Percentiles rank a stretch among this genome's conserved stretches.
Evolutionary conservation across 2,113 vertebrate species (phyloP).

Genomic region (Rhinoptilus africanus): DNA sequence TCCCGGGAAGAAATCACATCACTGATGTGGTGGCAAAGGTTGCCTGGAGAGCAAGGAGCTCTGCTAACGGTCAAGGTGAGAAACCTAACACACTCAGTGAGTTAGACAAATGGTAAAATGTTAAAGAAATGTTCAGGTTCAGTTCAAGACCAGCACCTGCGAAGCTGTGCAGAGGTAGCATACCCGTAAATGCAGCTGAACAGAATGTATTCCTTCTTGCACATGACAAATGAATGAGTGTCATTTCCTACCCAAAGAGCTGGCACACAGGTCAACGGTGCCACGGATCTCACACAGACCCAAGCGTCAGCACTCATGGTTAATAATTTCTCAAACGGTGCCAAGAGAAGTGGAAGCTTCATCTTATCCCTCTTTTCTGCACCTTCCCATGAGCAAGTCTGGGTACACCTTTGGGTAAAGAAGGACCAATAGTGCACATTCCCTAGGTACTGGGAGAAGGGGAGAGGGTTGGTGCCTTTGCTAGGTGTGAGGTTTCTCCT

Average conservation of each 20-base stretch:
- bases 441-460: not conserved
- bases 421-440: not conserved
- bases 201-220: not conserved
- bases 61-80: accelerated
- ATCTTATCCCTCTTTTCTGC: not conserved
- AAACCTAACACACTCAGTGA: not conserved
- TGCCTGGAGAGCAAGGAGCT: not conserved
- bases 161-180: not conserved
- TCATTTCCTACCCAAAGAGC: not conserved
- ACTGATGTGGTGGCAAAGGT: not conserved
- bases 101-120: not conserved
- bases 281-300: not conserved
- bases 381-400: not conserved
- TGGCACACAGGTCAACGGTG: not conserved
- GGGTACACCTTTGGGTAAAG: not conserved
- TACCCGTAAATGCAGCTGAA: not conserved
- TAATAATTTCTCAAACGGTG: not conserved
- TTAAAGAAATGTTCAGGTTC: not conserved
- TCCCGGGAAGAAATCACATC: not conserved
- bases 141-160: not conserved
- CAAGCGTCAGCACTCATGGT: accelerated
- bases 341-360: not conserved
- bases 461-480: not conserved
- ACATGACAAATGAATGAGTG: not conserved
- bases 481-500: not conserved